phyloP scores from a whole-genome alignment of 2,797 vertebrate species.

The Cirrhinus mrigala region DNA sequence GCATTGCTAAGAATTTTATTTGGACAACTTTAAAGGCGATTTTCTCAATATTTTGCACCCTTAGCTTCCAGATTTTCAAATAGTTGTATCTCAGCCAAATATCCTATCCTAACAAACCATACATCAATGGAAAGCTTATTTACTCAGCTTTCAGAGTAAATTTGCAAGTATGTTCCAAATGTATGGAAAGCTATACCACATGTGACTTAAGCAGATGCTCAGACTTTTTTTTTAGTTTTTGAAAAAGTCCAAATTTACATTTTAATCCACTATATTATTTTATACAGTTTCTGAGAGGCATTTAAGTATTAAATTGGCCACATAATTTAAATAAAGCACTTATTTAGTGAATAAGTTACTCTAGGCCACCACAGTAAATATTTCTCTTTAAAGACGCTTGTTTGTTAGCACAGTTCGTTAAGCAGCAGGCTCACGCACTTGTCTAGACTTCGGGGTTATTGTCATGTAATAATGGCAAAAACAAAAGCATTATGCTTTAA shows the following conservation, averaged over 20 bases:
- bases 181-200: not conserved
- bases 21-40: no score
- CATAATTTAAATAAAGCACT: not conserved
- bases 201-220: not conserved
- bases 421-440: not conserved
- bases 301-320: not conserved
- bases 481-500: not conserved
- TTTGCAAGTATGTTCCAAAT: no score
- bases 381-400: not conserved
- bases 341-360: not conserved
- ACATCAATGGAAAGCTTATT: no score
- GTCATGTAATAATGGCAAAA: not conserved
- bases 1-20: no score
- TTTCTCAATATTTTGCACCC: no score
- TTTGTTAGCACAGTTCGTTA: not conserved
- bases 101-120: no score
- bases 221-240: not conserved
- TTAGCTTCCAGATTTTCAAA: no score
- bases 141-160: no score
- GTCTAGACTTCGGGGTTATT: not conserved
- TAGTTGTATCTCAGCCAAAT: no score
- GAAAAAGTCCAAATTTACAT: not conserved
- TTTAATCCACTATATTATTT: not conserved
- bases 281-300: not conserved
- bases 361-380: not conserved